A percentile compares a stretch with the other conserved stretches of the same genome.
Conservation (phyloP, 2,113 vertebrate genomes). For the Tachycineta bicolor region DNA sequence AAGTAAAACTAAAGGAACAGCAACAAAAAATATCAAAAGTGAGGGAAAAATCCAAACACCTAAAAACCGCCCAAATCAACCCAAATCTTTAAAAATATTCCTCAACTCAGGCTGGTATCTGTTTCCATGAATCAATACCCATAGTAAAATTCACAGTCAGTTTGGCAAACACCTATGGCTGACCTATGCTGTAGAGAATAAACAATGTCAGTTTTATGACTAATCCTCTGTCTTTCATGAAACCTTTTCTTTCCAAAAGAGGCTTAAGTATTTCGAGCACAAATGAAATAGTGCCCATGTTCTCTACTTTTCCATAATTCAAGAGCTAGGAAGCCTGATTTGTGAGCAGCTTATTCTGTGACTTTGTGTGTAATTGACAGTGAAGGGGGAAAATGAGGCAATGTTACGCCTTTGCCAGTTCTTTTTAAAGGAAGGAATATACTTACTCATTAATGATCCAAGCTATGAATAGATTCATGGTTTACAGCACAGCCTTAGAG, state of each 20-base stretch:
- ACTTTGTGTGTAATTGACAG: constrained; percentile 55
- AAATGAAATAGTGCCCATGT: constrained; percentile 15
- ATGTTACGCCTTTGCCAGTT: constrained; percentile 9
- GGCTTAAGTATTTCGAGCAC: not conserved
- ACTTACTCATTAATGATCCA: constrained; percentile 49
- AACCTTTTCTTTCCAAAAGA: constrained; percentile 19
- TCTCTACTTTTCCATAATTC: constrained; percentile 40
- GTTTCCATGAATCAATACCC: not conserved
- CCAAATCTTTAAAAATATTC: not conserved
- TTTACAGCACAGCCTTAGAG: constrained; percentile 1
- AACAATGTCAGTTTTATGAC: not conserved
- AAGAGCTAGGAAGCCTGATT: constrained; percentile 9
- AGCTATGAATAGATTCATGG: constrained; percentile 33
- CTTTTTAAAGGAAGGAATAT: constrained; percentile 11
- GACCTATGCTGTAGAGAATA: not conserved
- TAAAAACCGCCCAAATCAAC: too few species aligned
- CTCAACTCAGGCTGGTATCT: not conserved
- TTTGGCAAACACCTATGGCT: not conserved
- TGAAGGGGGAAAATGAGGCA: constrained; percentile 46
- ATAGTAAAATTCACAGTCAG: not conserved
- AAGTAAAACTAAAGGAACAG: not conserved
- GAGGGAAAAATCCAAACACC: not conserved
- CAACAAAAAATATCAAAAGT: not conserved
- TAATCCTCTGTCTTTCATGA: constrained; percentile 21
- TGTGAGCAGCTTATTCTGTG: constrained; percentile 40